Evolutionary conservation across 1,140 invertebrate species (phyloP).

Genomic region (Palaemon carinicauda): DNA sequence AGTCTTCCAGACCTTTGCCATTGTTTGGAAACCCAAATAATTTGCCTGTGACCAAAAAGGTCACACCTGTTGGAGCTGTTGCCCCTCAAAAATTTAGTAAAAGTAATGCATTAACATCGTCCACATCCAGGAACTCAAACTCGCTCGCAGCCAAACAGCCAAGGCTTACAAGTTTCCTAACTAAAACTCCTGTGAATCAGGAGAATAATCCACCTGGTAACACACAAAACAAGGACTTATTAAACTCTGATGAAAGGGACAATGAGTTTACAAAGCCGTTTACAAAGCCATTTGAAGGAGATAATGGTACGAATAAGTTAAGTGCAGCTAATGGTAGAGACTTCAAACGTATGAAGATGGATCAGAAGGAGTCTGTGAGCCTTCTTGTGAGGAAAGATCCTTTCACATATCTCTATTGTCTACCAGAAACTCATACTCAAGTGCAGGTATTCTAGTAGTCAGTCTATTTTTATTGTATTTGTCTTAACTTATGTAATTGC

Average conservation of each 20-base stretch:
- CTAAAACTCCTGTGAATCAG: background rate
- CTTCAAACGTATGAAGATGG: background rate
- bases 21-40: too few relatives aligned
- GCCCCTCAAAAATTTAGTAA: too few relatives aligned
- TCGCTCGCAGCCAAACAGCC: background rate
- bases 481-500: too few relatives aligned
- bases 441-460: background rate
- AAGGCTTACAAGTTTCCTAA: background rate
- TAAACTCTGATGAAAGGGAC: too few relatives aligned
- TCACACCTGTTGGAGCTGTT: too few relatives aligned
- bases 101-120: background rate
- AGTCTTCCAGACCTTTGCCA: too few relatives aligned
- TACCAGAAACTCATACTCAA: background rate
- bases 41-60: too few relatives aligned
- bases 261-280: background rate
- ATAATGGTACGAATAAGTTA: background rate
- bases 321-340: too few relatives aligned
- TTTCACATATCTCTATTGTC: constrained; percentile 29
- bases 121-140: background rate
- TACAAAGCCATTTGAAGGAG: background rate
- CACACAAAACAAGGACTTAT: too few relatives aligned
- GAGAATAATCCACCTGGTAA: too few relatives aligned
- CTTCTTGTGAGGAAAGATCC: background rate
- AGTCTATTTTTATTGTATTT: too few relatives aligned
- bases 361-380: background rate